Base-by-base conservation (phyloP, 2,113 vertebrate species). In the Percina caprodes region DNA sequence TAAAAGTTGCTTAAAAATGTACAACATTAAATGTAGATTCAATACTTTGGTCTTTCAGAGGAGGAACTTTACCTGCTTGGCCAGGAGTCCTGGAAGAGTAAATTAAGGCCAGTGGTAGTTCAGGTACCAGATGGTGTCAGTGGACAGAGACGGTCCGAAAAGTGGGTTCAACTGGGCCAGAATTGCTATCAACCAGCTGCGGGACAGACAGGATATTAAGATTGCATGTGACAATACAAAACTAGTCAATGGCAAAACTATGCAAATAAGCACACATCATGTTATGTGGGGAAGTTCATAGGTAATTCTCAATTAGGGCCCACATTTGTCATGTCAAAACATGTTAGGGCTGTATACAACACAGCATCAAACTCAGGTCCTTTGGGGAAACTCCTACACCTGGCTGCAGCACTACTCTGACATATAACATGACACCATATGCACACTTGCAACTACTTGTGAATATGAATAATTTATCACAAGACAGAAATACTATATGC, bases 141-240 rank as follows among this genome's bases (percentile, higher is more conserved):
- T 96, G 83, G 83, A 96, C 88, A 99, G 83, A 58, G 96, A 87
- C 0, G 98, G 98, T 83, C 98, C 98, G 92, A 98, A 96, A 23
- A 99, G 95, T 4, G 98, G 98, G 93, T 99, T 99, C 78, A 99
- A 94, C 19, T 99, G 98, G 86, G 98, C 94, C 87, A 99, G 95
- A 88, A 99, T 98, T 13, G 98, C 98, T 92, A 99, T 99, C 89
- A 99, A 95, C 98, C 98, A 99, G 90, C 98, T 99, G 92, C 90
- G 30, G 26, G 56, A 83, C 7, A 82, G 35, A 89, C 24, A 73
- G 8, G 1, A 82, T 7, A 69, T 42, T 11, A 51, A 45, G 15
- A 60, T 69, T 13, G 59, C 0, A 11, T 6, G 4, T 26, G 7
- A 67, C 12, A 72, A 55, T 42, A 66, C 19, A 62, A 58, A 23